phyloP scores from a whole-genome alignment of 2,888 invertebrate species.

The Itoplectis maculator region DNA sequence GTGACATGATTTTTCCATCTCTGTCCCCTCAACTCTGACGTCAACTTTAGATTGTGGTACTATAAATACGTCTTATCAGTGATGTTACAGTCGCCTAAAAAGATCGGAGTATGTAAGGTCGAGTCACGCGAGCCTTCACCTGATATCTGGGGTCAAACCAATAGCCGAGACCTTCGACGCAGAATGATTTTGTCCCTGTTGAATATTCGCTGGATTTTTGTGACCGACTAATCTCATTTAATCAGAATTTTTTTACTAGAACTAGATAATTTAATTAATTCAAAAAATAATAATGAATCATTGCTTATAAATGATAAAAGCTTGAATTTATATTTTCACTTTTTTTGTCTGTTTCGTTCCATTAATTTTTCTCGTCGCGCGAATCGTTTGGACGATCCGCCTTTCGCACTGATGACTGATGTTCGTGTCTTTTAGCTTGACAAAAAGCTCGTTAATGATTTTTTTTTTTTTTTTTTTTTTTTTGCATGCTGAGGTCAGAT shows the following conservation, averaged over 20 bases:
- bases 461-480: constrained; percentile 52
- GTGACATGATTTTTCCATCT: background rate
- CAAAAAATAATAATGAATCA: constrained; percentile 24
- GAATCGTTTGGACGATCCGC: constrained; percentile 2
- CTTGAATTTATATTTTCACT: constrained; percentile 48
- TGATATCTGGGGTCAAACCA: constrained; percentile 42
- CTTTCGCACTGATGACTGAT: constrained; percentile 24
- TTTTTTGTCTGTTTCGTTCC: constrained; percentile 42
- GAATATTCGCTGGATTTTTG: constrained; percentile 44
- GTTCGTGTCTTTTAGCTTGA: constrained; percentile 51
- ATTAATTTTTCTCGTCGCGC: constrained; percentile 60
- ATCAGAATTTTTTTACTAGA: constrained; percentile 38
- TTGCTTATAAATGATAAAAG: constrained; percentile 58
- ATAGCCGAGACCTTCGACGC: constrained; percentile 27
- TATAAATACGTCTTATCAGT: background rate
- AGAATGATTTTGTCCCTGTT: constrained; percentile 44
- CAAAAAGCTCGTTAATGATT: constrained; percentile 18
- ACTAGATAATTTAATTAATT: constrained; percentile 52
- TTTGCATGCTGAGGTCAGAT: constrained; percentile 36
- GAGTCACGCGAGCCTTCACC: constrained; percentile 8
- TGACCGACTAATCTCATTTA: constrained; percentile 42
- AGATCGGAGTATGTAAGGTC: background rate
- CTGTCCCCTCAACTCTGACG: background rate
- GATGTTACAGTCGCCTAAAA: background rate
- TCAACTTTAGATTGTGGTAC: background rate